Evolutionary conservation across 2,888 invertebrate species (phyloP).

Genomic region (Hyalella azteca): DNA sequence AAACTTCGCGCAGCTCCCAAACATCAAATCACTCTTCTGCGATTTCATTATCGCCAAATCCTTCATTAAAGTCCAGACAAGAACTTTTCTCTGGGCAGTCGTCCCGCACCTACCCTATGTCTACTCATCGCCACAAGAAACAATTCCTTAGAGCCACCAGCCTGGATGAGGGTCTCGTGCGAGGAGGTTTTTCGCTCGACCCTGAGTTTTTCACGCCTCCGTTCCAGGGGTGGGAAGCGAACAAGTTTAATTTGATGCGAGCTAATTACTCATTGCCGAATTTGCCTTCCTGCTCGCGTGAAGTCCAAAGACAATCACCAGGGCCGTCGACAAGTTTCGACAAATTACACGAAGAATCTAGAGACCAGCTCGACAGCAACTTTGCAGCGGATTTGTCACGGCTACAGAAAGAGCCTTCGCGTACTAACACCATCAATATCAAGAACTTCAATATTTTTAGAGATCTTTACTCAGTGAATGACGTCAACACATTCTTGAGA

Average conservation of each 20-base stretch:
- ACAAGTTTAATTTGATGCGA: not conserved
- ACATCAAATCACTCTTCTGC: no score
- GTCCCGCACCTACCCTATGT: not conserved
- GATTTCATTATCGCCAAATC: not conserved
- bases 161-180: not conserved
- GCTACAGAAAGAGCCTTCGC: not conserved
- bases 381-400: no score
- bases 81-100: not conserved
- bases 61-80: not conserved
- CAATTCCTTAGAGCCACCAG: constrained; percentile 10
- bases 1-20: not conserved
- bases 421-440: constrained; percentile 1
- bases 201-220: not conserved
- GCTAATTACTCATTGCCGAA: constrained; percentile 8
- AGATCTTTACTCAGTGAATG: not conserved
- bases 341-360: not conserved
- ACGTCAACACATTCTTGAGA: constrained; percentile 13
- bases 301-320: not conserved
- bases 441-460: constrained; percentile 21
- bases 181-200: not conserved
- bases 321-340: not conserved
- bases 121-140: not conserved
- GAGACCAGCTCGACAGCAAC: no score
- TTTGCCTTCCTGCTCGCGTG: constrained; percentile 9
- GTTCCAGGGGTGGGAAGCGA: not conserved